Conservation (phyloP, 37 sponge, comb jelly and placozoan species). For the Axinella damicornis region DNA sequence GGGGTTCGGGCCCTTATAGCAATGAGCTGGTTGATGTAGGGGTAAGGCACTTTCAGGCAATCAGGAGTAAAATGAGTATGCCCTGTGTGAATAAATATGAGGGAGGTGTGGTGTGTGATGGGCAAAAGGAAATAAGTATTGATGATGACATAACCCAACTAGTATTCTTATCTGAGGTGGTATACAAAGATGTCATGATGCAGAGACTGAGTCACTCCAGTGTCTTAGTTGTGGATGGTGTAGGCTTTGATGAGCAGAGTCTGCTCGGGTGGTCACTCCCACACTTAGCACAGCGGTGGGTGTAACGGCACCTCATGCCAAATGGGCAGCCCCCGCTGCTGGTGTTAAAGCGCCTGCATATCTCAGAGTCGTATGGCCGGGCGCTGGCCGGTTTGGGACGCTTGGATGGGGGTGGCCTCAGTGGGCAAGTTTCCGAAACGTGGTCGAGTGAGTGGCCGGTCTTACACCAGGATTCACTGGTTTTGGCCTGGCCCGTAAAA, state of each 20-base stretch:
- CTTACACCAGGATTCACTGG: conserved; percentile 1
- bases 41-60: not conserved
- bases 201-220: not conserved
- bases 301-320: not conserved
- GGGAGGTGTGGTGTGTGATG: too few relatives aligned
- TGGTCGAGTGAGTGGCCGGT: conserved; percentile 16
- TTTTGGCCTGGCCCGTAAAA: not conserved
- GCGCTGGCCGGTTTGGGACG: too few relatives aligned
- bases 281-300: not conserved
- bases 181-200: not conserved
- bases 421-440: not conserved
- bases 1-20: not conserved
- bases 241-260: too few relatives aligned
- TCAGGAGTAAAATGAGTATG: not conserved
- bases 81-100: not conserved
- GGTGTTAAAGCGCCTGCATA: not conserved
- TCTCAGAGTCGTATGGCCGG: too few relatives aligned
- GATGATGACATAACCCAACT: too few relatives aligned
- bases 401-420: too few relatives aligned
- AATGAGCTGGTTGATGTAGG: not conserved
- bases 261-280: not conserved
- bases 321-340: not conserved
- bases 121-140: not conserved
- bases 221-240: not conserved
- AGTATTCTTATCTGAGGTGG: too few relatives aligned